Base-by-base conservation (phyloP, 2,888 invertebrate species). In the Dioctria rufipes region DNA sequence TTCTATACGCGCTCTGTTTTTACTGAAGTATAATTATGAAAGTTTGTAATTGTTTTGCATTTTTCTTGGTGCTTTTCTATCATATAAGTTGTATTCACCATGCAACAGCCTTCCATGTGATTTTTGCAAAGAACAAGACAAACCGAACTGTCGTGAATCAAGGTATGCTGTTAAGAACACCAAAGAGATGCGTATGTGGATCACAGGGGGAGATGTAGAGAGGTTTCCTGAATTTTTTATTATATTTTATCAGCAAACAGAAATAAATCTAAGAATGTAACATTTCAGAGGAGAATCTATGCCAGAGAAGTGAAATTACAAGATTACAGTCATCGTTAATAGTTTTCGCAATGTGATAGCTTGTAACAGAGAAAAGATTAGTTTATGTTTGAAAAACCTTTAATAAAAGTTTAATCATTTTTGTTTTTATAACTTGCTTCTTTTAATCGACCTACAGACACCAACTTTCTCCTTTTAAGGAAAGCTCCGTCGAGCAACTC, bases 141-240 rank as follows among this genome's bases (percentile, higher is more conserved):
- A 54, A 54, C n/a, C 9, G 2, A 54, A 54, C 54, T 11, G 13
- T 42, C 13, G 43, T 43, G 43, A 13, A 60, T 5, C 39, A 42
- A 6, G 37, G 58, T 6, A 73, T 73, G 73, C 51, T 73, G n/a
- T 42, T 73, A 40, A 42, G 13, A 25, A 42, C 73, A 2, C 73
- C 58, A 40, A 40, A 37, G 8, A 73, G 42, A 5, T 73, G 73
- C 25, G 25, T 43, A 58, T 13, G 58, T 73, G 39, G 73, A 73
- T 11, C 73, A 73, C 13, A 54, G 73, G 40, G 73, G 73, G 8
- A 73, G 42, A 8, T 73, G 73, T 4, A 73, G 73, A 13, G 73
- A 73, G 58, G 73, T 73, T n/a, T 51, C 42, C 40, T 0, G 3
- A 11, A 49, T 6, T 13, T 25, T 25, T 1, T 25, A 25, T 67